Conservation (phyloP, 2,888 invertebrate species). For the Diaperis boleti region DNA sequence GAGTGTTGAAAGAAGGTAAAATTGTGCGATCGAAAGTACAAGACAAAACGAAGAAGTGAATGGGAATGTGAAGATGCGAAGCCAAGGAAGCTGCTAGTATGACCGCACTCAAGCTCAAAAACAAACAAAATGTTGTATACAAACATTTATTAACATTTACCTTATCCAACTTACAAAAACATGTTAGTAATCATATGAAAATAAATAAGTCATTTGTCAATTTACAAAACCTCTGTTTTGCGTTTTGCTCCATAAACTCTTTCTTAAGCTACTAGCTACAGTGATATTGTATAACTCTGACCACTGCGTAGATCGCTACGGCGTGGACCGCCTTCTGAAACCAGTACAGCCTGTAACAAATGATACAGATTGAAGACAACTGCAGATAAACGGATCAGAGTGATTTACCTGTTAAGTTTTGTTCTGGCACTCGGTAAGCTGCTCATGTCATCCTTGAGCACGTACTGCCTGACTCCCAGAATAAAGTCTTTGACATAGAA, state of each 20-base stretch:
- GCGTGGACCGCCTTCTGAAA: slow-evolving; percentile 74
- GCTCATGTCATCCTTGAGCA: slow-evolving; percentile 81
- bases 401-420: slow-evolving; percentile 73
- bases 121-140: neutral
- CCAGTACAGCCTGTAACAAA: slow-evolving; percentile 76
- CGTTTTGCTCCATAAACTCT: slow-evolving; percentile 10
- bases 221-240: neutral
- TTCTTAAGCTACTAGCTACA: slow-evolving; percentile 5
- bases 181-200: slow-evolving; percentile 21
- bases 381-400: neutral
- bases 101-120: too few relatives aligned
- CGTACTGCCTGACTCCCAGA: slow-evolving; percentile 84
- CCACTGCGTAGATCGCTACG: slow-evolving; percentile 68
- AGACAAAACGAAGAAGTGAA: too few relatives aligned
- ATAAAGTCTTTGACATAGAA: slow-evolving; percentile 84
- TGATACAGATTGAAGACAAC: slow-evolving; percentile 4
- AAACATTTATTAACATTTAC: slow-evolving; percentile 24
- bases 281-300: slow-evolving; percentile 5
- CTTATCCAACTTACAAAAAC: slow-evolving; percentile 21
- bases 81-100: too few relatives aligned
- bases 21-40: too few relatives aligned
- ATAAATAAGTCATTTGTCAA: slow-evolving; percentile 28
- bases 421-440: slow-evolving; percentile 74
- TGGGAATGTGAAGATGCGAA: too few relatives aligned
- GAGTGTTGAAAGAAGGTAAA: too few relatives aligned